Percentiles rank a stretch among this genome's conserved stretches.
Evolutionary conservation across 2,797 vertebrate genomes (phyloP).

Genomic region (Phoxinus dragarum): DNA sequence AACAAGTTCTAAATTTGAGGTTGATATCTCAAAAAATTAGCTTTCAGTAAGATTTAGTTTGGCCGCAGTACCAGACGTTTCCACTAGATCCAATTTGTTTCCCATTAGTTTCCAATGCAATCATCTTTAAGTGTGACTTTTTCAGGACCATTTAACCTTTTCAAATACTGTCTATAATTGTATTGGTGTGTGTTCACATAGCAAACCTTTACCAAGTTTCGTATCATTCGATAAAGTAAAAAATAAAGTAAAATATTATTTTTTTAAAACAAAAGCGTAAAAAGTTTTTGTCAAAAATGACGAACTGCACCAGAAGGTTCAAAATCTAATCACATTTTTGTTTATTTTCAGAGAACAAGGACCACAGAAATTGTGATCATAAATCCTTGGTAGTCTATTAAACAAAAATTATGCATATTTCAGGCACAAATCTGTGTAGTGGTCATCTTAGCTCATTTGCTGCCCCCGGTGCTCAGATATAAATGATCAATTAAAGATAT

Average conservation of each 20-base stretch:
- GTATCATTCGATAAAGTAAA: not conserved
- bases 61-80: not conserved
- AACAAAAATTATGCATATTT: not conserved
- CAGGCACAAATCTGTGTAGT: not conserved
- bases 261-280: not conserved
- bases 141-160: too few relatives aligned
- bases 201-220: not conserved
- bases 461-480: not conserved
- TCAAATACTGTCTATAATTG: not conserved
- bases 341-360: not conserved
- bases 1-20: not conserved
- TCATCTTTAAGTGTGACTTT: not conserved
- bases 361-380: not conserved
- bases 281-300: not conserved
- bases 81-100: too few relatives aligned
- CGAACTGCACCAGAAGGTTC: not conserved
- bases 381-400: not conserved
- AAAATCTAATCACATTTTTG: not conserved
- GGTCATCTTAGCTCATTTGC: not conserved
- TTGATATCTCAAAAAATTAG: not conserved
- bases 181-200: not conserved
- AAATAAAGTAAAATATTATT: not conserved
- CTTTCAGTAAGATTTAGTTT: not conserved
- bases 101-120: too few relatives aligned
- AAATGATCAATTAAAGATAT: not conserved